Conservation (phyloP, 2,888 invertebrate species). For the Cataglyphis livida region DNA sequence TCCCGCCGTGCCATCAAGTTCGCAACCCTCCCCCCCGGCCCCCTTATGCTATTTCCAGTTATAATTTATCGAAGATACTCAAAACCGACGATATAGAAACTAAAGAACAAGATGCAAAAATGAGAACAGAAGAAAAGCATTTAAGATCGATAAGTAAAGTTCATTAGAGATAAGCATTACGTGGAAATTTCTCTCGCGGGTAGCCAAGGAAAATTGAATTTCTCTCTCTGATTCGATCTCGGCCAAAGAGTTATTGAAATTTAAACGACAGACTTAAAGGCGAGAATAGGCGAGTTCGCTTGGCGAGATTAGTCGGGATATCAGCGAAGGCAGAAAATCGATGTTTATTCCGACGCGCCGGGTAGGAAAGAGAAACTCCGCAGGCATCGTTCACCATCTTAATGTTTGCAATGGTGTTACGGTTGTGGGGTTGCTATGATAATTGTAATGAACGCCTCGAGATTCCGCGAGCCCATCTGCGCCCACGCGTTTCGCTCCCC, state of each 20-base stretch:
- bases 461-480: slow-evolving; percentile 85
- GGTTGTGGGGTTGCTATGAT: slow-evolving; percentile 83
- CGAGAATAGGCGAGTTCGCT: slow-evolving; percentile 9
- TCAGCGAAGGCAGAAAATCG: slow-evolving; percentile 53
- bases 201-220: neutral
- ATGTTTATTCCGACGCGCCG: slow-evolving; percentile 41
- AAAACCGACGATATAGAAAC: neutral
- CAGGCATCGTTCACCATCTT: slow-evolving; percentile 68
- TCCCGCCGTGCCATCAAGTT: slow-evolving; percentile 59
- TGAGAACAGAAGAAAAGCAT: neutral
- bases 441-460: slow-evolving; percentile 85
- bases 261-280: slow-evolving; percentile 1
- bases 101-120: neutral
- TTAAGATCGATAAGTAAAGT: neutral
- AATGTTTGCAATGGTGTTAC: slow-evolving; percentile 75
- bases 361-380: slow-evolving; percentile 64
- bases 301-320: slow-evolving; percentile 20
- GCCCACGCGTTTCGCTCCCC: slow-evolving; percentile 73
- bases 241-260: neutral
- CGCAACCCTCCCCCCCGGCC: slow-evolving; percentile 55
- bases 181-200: neutral
- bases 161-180: neutral
- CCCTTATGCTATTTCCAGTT: slow-evolving; percentile 66
- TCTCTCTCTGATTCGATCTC: neutral
- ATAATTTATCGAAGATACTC: slow-evolving; percentile 48